phyloP scores from a whole-genome alignment of 2,888 invertebrate species.

The Ectropis crepuscularia region DNA sequence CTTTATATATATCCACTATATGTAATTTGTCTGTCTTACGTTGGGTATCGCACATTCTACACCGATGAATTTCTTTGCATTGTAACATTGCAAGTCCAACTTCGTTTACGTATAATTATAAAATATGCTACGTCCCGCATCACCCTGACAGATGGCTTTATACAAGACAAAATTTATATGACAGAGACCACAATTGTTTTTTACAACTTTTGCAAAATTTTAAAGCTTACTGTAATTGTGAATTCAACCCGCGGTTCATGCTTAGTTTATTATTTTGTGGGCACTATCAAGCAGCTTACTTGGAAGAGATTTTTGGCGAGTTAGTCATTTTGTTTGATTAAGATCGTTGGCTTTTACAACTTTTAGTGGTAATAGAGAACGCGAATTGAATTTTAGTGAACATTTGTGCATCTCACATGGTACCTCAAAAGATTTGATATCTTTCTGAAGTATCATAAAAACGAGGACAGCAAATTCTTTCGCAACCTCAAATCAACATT shows the following conservation, averaged over 20 bases:
- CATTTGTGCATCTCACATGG: no score
- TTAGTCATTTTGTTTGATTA: constrained; percentile 69
- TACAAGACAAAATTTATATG: constrained; percentile 67
- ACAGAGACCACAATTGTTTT: constrained; percentile 75
- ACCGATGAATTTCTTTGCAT: constrained; percentile 6
- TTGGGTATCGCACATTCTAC: constrained; percentile 6
- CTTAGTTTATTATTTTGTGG: constrained; percentile 68
- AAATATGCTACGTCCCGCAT: constrained; percentile 66
- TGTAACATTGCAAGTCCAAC: constrained; percentile 54
- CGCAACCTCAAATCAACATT: no score
- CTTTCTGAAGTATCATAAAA: no score
- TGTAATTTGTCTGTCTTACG: not conserved
- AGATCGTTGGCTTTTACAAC: constrained; percentile 24
- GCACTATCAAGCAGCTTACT: constrained; percentile 74
- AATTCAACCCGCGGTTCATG: constrained; percentile 66
- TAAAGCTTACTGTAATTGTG: constrained; percentile 61
- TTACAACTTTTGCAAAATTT: constrained; percentile 72
- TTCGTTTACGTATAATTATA: constrained; percentile 73
- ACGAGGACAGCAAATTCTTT: no score
- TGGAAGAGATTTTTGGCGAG: constrained; percentile 74
- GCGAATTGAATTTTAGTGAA: not conserved
- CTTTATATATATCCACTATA: no score
- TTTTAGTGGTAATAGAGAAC: not conserved
- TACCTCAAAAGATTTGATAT: no score
- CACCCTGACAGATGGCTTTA: constrained; percentile 71